Evolutionary conservation across 2,797 vertebrate genomes (phyloP), one percentile per base, ranked within the genome.

Genomic region (Rachycentron canadum): DNA sequence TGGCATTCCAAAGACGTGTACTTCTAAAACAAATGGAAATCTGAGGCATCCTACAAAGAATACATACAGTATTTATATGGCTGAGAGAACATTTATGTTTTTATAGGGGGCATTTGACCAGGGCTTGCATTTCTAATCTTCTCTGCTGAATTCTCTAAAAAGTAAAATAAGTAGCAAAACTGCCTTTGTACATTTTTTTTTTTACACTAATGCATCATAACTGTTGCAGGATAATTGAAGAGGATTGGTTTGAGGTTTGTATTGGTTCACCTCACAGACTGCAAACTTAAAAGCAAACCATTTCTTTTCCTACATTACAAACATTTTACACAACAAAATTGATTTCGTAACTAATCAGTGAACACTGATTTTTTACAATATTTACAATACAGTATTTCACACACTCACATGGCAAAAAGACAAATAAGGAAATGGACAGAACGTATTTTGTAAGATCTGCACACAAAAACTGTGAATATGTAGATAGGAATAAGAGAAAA

Each of bases 1-100:
- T 69, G 82, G 85, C 62, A 91, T 92, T 88, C 69, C 73, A 83
- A 74, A 85, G 73, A 83, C 49, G 45, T 43, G 30, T 69, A 82
- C 61, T 66, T 73, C 58, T 49, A 56, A 73, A 59, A 75, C 69
- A 78, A 73, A 81, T 65, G 61, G 60, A 70, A 79, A 81, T 75
- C 65, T 32, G 52, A 62, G 32, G 32, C 55, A 69, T 69, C 53
- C 58, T 30, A 66, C 36, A 56, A 78, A 61, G 23, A 61, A 77
- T 26, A 74, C 21, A 61, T 23, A 41, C 40, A 41, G 40, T 41
- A 75, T 72, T 76, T 23, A 50, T 2, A 21, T 28, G 30, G 25
- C 40, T 79, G 65, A 72, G 38, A 70, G 50, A 69, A n/a, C 43
- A 30, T 53, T 30, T 60, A 69, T 73, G 70, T 79, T 77, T 86